phyloP scores from a whole-genome alignment of 2,113 vertebrate genomes.

The Sceloporus tristichus region DNA sequence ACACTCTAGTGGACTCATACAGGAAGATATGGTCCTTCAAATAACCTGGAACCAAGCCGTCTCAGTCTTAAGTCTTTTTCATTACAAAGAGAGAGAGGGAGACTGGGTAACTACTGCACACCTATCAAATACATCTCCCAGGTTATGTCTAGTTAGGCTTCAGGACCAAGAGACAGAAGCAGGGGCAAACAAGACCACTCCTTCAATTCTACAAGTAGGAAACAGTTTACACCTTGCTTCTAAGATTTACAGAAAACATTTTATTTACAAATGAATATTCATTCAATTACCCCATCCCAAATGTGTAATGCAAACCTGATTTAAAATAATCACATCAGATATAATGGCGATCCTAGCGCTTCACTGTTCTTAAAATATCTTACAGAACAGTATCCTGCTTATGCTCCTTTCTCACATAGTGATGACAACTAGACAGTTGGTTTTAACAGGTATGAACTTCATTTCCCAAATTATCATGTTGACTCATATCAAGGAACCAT shows the following conservation, averaged over 20 bases:
- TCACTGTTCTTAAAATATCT: background rate
- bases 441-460: background rate
- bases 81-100: background rate
- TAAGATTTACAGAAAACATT: background rate
- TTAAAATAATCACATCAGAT: background rate
- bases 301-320: background rate
- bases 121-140: background rate
- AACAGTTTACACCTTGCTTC: background rate
- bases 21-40: no score
- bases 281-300: background rate
- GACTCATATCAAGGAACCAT: background rate
- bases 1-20: no score
- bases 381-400: background rate
- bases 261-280: background rate
- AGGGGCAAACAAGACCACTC: background rate
- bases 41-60: no score
- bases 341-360: background rate
- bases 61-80: background rate
- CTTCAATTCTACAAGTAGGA: background rate
- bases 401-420: background rate
- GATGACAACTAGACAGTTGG: background rate
- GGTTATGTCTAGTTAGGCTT: background rate
- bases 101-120: background rate
- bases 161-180: background rate
- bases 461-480: background rate